Conservation (phyloP, 2,888 invertebrate genomes). For the Amphipyra berbera region DNA sequence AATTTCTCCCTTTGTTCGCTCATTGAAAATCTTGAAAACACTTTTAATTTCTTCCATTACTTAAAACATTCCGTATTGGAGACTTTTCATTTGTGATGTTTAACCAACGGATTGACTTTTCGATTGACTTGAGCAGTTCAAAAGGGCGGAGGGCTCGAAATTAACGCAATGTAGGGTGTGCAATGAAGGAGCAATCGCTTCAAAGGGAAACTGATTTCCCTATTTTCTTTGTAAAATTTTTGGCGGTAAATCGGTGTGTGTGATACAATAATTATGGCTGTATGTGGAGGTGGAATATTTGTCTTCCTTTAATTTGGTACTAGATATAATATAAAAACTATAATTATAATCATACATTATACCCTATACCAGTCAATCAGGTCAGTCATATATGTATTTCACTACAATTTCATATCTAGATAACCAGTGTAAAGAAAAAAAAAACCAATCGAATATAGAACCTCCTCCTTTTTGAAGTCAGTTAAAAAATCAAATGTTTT, state of each 20-base stretch:
- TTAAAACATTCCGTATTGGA: constrained; percentile 84
- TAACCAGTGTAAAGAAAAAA: too few species aligned
- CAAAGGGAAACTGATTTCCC: constrained; percentile 84
- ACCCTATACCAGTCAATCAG: too few species aligned
- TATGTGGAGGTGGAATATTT: background rate
- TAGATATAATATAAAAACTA: too few species aligned
- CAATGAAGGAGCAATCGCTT: constrained; percentile 81
- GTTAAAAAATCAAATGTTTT: too few species aligned
- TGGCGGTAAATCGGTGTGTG: constrained; percentile 39
- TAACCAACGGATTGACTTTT: constrained; percentile 88
- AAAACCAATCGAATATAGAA: too few species aligned
- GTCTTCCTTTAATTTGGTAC: background rate
- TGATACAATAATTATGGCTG: constrained; percentile 28
- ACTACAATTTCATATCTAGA: too few species aligned
- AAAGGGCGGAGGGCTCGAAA: constrained; percentile 83
- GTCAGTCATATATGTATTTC: too few species aligned
- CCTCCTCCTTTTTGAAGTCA: too few species aligned
- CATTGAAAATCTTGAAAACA: constrained; percentile 81
- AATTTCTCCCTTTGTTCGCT: constrained; percentile 73
- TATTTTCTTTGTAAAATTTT: constrained; percentile 80
- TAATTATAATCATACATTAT: too few species aligned
- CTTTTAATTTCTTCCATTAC: constrained; percentile 87
- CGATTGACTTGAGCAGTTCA: constrained; percentile 88
- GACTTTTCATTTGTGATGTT: constrained; percentile 89
- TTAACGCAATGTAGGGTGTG: constrained; percentile 86